Evolutionary conservation across 2,888 invertebrate genomes (phyloP).

Genomic region (Thysanoteuthis rhombus): DNA sequence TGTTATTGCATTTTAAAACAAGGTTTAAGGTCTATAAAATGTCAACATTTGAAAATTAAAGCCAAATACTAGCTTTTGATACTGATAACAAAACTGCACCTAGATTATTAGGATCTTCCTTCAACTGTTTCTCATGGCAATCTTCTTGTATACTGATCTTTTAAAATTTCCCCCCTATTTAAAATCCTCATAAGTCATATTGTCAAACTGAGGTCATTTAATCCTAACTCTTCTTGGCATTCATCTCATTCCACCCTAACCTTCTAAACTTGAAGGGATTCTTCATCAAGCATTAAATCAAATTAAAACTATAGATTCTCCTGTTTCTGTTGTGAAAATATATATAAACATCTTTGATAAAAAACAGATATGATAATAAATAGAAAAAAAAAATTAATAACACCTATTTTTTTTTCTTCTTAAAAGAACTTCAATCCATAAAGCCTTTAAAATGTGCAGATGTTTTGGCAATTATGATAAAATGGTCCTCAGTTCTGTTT

Average conservation of each 20-base stretch:
- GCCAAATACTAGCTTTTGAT: background rate
- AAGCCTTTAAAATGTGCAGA: background rate
- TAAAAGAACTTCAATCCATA: background rate
- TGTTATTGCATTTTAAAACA: background rate
- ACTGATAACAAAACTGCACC: background rate
- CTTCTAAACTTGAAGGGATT: background rate
- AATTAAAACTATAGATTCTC: background rate
- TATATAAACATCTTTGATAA: background rate
- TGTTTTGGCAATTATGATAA: slow-evolving; percentile 12
- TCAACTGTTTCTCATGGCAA: background rate
- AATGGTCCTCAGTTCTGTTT: background rate
- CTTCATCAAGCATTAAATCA: background rate
- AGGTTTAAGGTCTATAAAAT: background rate
- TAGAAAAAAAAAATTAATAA: background rate
- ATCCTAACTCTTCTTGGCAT: background rate
- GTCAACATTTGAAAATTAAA: background rate
- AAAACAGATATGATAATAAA: background rate
- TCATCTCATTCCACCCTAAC: background rate
- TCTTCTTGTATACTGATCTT: background rate
- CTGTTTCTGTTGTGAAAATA: background rate
- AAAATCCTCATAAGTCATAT: background rate
- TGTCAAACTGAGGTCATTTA: background rate
- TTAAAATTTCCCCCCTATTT: background rate
- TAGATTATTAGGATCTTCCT: background rate
- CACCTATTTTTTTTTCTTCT: too few species aligned